These are phyloP conservation scores for Catalaphyllia jardinei DNA, from an alignment of 64 coral and sea anemone genomes.

Conservation along the genomic window DNA sequence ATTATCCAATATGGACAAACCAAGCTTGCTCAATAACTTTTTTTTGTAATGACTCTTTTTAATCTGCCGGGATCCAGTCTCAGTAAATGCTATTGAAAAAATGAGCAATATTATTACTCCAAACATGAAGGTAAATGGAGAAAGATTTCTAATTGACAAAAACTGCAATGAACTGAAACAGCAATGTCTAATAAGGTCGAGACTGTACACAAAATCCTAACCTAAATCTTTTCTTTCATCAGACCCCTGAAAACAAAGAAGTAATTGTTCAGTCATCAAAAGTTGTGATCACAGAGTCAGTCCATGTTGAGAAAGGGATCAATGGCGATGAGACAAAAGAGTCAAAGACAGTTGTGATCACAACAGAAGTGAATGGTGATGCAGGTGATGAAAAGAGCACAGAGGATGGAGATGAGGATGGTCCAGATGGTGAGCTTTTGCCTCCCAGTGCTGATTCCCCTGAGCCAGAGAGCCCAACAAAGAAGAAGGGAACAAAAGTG, in stretches of 20 bases:
- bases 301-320: slow-evolving; percentile 23
- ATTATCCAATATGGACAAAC: too few species aligned
- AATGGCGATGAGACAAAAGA: slow-evolving; percentile 71
- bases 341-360: slow-evolving; percentile 29
- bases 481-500: slow-evolving; percentile 58
- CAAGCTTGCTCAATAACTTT: too few species aligned
- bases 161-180: too few species aligned
- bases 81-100: too few species aligned
- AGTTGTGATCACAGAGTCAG: slow-evolving; percentile 22
- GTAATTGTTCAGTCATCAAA: slow-evolving; percentile 38
- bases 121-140: too few species aligned
- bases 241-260: slow-evolving; percentile 43
- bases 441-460: slow-evolving; percentile 19
- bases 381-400: slow-evolving; percentile 51
- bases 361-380: slow-evolving; percentile 58
- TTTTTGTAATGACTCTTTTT: too few species aligned
- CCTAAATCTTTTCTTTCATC: neutral
- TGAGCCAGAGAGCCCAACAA: slow-evolving; percentile 51
- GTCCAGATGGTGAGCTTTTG: slow-evolving; percentile 46
- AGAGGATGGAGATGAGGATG: slow-evolving; percentile 57
- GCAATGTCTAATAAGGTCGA: too few species aligned
- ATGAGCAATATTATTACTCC: too few species aligned
- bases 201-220: too few species aligned
- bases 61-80: too few species aligned
- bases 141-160: too few species aligned